These are phyloP conservation scores for Campoletis sonorensis DNA, from an alignment of 1,140 invertebrate species.

Conservation along the genomic window DNA sequence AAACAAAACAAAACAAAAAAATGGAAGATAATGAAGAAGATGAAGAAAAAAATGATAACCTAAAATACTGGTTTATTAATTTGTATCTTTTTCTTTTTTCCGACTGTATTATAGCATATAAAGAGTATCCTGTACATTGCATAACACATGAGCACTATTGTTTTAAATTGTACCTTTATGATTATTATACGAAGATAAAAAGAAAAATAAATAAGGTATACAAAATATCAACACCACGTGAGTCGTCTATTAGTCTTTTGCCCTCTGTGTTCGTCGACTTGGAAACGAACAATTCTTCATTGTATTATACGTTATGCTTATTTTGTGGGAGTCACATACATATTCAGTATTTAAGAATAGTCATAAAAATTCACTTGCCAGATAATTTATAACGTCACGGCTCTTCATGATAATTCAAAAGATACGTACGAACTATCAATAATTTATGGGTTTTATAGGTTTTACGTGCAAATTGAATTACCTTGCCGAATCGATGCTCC, in stretches of 20 bases:
- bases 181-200: constrained; percentile 75
- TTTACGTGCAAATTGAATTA: too few species aligned
- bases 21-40: constrained; percentile 47
- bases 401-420: too few species aligned
- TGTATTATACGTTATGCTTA: background rate
- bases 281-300: background rate
- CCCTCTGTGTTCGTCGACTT: too few species aligned
- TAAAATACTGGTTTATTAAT: constrained; percentile 75
- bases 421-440: too few species aligned
- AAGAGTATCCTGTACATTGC: constrained; percentile 76
- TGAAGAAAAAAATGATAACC: constrained; percentile 64
- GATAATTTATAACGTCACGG: too few species aligned
- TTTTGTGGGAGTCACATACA: too few species aligned
- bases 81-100: constrained; percentile 72
- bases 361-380: too few species aligned
- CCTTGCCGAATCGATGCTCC: too few species aligned
- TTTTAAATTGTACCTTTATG: constrained; percentile 75
- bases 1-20: too few species aligned
- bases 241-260: constrained; percentile 50
- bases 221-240: constrained; percentile 73
- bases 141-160: constrained; percentile 73
- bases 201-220: constrained; percentile 73
- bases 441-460: too few species aligned
- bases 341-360: too few species aligned
- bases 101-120: constrained; percentile 75